Conservation (phyloP, 2,113 vertebrate species). For the Echinops telfairi region DNA sequence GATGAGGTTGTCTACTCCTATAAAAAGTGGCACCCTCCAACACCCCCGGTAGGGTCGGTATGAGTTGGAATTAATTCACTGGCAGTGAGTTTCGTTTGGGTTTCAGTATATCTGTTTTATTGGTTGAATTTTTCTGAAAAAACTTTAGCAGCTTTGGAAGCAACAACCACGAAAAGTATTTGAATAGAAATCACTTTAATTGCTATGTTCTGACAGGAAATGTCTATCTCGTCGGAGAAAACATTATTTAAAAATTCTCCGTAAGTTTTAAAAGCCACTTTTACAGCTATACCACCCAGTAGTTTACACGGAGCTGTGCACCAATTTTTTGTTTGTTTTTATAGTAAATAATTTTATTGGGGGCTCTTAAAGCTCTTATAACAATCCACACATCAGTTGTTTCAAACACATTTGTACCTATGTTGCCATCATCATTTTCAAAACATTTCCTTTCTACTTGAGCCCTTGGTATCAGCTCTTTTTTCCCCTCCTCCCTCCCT, state of each 20-base stretch:
- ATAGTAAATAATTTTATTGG: too few species aligned
- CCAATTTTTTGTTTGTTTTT: background rate
- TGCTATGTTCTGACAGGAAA: slow-evolving; percentile 45
- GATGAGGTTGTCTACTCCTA: too few species aligned
- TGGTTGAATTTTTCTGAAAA: slow-evolving; percentile 43
- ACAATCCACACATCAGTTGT: too few species aligned
- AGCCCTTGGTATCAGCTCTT: too few species aligned
- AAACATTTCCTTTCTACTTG: too few species aligned
- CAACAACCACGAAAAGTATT: background rate
- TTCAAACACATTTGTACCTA: too few species aligned
- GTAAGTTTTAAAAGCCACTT: slow-evolving; percentile 1
- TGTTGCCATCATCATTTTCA: too few species aligned
- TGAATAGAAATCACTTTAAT: background rate
- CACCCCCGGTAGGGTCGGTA: too few species aligned
- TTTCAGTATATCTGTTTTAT: background rate
- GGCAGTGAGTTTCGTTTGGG: too few species aligned
- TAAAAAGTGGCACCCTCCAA: too few species aligned
- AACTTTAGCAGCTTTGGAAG: background rate
- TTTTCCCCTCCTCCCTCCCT: background rate
- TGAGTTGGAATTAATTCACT: too few species aligned
- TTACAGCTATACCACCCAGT: slow-evolving; percentile 14
- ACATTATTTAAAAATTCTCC: slow-evolving; percentile 43
- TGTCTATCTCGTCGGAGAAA: background rate
- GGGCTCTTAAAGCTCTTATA: too few species aligned
- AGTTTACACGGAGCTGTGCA: background rate